phyloP scores from a whole-genome alignment of 2,797 vertebrate genomes.

The Pristis pectinata region DNA sequence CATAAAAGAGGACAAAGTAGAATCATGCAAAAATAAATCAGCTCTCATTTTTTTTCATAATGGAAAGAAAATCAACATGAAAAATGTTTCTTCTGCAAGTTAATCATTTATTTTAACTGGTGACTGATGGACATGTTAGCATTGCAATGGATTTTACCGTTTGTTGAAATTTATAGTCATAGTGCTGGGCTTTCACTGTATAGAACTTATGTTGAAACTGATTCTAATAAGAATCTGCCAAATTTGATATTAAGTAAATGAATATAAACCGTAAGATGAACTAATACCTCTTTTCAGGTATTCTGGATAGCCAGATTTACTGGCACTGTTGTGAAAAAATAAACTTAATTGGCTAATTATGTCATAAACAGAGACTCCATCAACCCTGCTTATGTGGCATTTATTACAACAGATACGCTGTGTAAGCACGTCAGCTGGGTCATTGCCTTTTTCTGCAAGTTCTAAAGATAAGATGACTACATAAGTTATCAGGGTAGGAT shows the following conservation, averaged over 20 bases:
- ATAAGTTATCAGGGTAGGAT: not conserved
- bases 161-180: not conserved
- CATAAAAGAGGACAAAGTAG: not conserved
- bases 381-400: not conserved
- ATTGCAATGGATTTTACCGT: not conserved
- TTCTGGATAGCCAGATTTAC: slow-evolving; percentile 6
- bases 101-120: slow-evolving; percentile 28
- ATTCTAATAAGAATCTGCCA: not conserved
- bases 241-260: not conserved
- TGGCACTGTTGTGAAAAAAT: not conserved
- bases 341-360: slow-evolving; percentile 16
- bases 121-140: not conserved
- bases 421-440: not conserved
- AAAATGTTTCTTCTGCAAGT: not conserved
- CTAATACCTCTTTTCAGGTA: not conserved
- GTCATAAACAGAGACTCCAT: not conserved
- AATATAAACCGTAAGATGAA: not conserved
- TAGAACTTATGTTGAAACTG: not conserved
- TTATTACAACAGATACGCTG: not conserved
- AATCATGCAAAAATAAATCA: not conserved
- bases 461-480: not conserved
- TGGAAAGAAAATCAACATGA: not conserved
- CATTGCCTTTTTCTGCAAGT: slow-evolving; percentile 31
- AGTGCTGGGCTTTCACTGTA: not conserved
- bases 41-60: not conserved